Evolutionary conservation across 2,113 vertebrate species (phyloP).

Genomic region (Morone saxatilis): DNA sequence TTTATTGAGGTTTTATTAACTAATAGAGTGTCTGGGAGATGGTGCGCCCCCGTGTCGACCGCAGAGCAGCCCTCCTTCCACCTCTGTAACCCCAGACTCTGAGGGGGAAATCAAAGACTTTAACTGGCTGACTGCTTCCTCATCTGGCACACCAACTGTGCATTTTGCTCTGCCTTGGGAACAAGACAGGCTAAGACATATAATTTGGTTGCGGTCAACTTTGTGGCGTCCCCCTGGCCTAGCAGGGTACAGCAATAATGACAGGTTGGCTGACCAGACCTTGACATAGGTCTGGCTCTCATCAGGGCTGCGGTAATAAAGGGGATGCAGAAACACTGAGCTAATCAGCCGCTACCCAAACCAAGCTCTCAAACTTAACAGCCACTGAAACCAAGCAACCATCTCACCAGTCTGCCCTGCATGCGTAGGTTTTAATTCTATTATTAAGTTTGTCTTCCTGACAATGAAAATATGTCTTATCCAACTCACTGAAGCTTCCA

Average conservation of each 20-base stretch:
- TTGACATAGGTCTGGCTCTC: conserved; percentile 75
- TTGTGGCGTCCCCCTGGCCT: conserved; percentile 68
- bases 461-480: conserved; percentile 19
- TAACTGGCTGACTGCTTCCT: conserved; percentile 65
- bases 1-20: conserved; percentile 79
- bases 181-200: conserved; percentile 58
- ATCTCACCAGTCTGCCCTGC: conserved; percentile 36
- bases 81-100: conserved; percentile 64
- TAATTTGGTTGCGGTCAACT: conserved; percentile 72
- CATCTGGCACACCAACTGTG: conserved; percentile 64
- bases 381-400: conserved; percentile 63
- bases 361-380: conserved; percentile 69
- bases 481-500: conserved; percentile 9
- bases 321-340: conserved; percentile 63
- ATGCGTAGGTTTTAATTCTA: conserved; percentile 21
- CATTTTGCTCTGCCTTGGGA: conserved; percentile 54
- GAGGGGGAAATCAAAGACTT: conserved; percentile 61
- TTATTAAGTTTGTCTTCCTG: conserved; percentile 6
- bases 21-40: conserved; percentile 67
- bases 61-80: conserved; percentile 40
- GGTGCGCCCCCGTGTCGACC: conserved; percentile 42
- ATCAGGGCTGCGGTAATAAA: conserved; percentile 64
- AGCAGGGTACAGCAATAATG: conserved; percentile 70
- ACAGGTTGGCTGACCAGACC: conserved; percentile 77
- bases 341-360: conserved; percentile 70